Evolutionary conservation across 2,797 vertebrate species (phyloP).

Genomic region (Macroramphosus scolopax): DNA sequence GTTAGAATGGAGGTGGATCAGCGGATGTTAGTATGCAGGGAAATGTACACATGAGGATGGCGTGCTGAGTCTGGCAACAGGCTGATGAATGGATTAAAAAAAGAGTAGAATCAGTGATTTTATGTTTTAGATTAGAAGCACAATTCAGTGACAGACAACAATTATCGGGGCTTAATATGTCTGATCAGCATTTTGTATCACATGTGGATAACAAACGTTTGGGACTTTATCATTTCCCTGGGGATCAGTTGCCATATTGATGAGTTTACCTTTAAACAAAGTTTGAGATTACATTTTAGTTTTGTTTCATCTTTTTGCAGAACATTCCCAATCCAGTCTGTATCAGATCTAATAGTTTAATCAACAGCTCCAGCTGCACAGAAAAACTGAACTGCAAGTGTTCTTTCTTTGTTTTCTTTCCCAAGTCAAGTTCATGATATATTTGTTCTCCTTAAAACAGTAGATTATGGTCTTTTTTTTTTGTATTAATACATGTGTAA

Average conservation of each 20-base stretch:
- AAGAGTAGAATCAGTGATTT: constrained; percentile 24
- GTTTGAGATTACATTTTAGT: constrained; percentile 5
- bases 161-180: not conserved
- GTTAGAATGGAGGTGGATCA: constrained; percentile 44
- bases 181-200: constrained; percentile 4
- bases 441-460: constrained; percentile 10
- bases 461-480: constrained; percentile 30
- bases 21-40: constrained; percentile 4
- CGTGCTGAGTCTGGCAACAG: constrained; percentile 13
- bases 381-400: constrained; percentile 23
- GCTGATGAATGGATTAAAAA: constrained; percentile 19
- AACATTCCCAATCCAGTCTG: constrained; percentile 33
- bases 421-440: constrained; percentile 28
- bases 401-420: constrained; percentile 16
- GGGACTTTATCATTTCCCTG: not conserved
- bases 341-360: constrained; percentile 35
- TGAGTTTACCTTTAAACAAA: constrained; percentile 23
- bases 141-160: constrained; percentile 4
- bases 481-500: constrained; percentile 35
- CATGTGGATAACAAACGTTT: constrained; percentile 1
- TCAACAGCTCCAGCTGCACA: not conserved
- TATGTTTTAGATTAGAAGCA: constrained; percentile 6
- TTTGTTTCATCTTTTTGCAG: constrained; percentile 28
- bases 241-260: constrained; percentile 5
- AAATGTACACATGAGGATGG: not conserved